Conservation (phyloP, 2,113 vertebrate genomes). For the Tenebrosternarchus preto region DNA sequence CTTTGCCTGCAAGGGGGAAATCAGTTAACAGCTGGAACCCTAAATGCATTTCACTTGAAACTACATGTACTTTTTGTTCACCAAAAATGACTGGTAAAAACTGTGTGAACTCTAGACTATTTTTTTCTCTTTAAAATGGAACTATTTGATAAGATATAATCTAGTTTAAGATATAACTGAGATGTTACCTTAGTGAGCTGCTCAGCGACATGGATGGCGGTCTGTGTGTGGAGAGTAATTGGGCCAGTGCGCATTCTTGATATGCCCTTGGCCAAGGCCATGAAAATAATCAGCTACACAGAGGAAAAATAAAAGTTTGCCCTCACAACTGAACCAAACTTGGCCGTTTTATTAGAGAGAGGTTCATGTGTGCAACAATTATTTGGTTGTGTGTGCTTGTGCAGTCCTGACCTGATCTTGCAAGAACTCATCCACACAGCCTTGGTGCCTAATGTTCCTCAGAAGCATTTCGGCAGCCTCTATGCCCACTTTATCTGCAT, state of each 20-base stretch:
- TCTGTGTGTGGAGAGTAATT: constrained; percentile 91
- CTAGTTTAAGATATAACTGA: neutral
- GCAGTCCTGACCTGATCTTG: constrained; percentile 88
- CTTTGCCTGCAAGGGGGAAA: constrained; percentile 80
- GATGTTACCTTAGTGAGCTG: constrained; percentile 84
- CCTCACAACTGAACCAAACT: neutral
- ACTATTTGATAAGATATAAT: no score
- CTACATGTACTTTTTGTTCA: neutral
- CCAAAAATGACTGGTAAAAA: neutral
- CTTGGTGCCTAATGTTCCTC: constrained; percentile 89
- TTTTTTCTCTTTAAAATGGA: neutral
- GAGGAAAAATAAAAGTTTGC: neutral
- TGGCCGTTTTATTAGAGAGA: no score
- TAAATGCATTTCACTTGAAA: neutral
- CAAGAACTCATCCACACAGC: constrained; percentile 93
- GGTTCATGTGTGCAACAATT: neutral
- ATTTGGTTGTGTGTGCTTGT: neutral
- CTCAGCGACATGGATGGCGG: constrained; percentile 92
- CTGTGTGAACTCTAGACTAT: neutral
- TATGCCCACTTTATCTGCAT: constrained; percentile 88
- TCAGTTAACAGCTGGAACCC: neutral
- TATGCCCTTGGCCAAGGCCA: constrained; percentile 90
- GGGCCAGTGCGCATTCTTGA: constrained; percentile 90
- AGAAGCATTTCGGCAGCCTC: constrained; percentile 95
- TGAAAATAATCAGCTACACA: constrained; percentile 91